Conservation (phyloP, 2,797 vertebrate genomes). For the Takifugu ocellatus region DNA sequence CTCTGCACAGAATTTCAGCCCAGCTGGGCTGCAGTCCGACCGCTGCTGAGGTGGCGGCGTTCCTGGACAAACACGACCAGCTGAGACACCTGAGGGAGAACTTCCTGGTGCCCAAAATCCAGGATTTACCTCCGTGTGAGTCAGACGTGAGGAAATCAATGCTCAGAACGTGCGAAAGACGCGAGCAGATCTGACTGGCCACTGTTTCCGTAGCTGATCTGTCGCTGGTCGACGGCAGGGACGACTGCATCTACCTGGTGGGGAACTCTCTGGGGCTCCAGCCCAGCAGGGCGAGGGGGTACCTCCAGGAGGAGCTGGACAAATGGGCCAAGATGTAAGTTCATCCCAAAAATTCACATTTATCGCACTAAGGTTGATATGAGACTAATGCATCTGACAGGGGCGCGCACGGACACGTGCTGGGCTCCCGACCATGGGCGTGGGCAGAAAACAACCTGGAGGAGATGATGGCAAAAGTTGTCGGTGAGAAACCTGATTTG, state of each 20-base stretch:
- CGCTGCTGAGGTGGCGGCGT: conserved; percentile 75
- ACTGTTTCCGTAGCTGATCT: conserved; percentile 73
- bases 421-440: conserved; percentile 84
- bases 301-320: conserved; percentile 88
- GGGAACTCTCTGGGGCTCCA: conserved; percentile 93
- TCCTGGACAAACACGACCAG: conserved; percentile 81
- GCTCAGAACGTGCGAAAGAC: too few species aligned
- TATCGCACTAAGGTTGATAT: not conserved
- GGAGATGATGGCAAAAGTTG: conserved; percentile 81
- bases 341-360: rapidly evolving
- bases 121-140: conserved; percentile 85
- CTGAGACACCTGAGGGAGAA: conserved; percentile 76
- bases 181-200: too few species aligned
- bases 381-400: conserved; percentile 63
- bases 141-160: conserved; percentile 3
- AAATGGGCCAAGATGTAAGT: conserved; percentile 89
- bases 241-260: conserved; percentile 83
- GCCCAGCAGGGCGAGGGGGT: conserved; percentile 80
- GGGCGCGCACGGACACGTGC: conserved; percentile 82
- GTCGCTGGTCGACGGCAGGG: conserved; percentile 75
- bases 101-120: conserved; percentile 84
- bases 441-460: conserved; percentile 84
- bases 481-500: conserved; percentile 76
- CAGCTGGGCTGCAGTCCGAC: conserved; percentile 72
- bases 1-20: conserved; percentile 65